A percentile compares a stretch with the other conserved stretches of the same genome.
phyloP scores from a whole-genome alignment of 2,797 vertebrate genomes.

The Pangasius larnaudii region DNA sequence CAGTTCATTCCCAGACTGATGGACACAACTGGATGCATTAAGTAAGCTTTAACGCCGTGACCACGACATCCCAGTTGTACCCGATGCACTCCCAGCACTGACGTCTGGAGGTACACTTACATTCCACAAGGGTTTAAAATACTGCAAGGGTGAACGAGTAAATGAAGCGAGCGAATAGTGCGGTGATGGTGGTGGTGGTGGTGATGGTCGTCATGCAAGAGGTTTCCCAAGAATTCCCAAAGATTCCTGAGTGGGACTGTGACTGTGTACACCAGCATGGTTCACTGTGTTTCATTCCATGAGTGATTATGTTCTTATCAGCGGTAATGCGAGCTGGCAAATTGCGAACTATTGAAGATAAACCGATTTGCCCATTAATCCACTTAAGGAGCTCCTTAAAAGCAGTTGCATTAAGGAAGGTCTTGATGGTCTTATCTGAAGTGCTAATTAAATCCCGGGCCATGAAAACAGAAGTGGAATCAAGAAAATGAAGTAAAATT shows the following conservation, averaged over 20 bases:
- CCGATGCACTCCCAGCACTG: slow-evolving; percentile 19
- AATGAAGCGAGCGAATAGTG: not conserved
- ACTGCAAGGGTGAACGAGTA: slow-evolving; percentile 40
- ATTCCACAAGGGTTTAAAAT: slow-evolving; percentile 65
- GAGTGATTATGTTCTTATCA: slow-evolving; percentile 57
- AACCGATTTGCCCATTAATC: slow-evolving; percentile 77
- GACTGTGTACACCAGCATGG: slow-evolving; percentile 30
- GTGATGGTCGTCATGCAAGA: slow-evolving; percentile 20
- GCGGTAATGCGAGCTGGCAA: slow-evolving; percentile 53
- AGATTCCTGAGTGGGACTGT: slow-evolving; percentile 34
- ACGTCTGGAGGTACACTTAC: slow-evolving; percentile 45
- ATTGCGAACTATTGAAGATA: slow-evolving; percentile 67
- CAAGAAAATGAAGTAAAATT: slow-evolving; percentile 1
- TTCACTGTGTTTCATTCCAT: slow-evolving; percentile 51
- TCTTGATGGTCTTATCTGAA: not conserved
- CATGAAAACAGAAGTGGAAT: not conserved
- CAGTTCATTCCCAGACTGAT: slow-evolving; percentile 58
- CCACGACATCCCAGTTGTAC: slow-evolving; percentile 35
- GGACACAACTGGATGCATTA: slow-evolving; percentile 58
- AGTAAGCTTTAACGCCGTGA: slow-evolving; percentile 55
- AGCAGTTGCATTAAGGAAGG: slow-evolving; percentile 57
- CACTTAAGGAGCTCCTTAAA: slow-evolving; percentile 70
- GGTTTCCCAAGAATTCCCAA: slow-evolving; percentile 15
- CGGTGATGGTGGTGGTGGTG: slow-evolving; percentile 25
- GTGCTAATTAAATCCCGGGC: slow-evolving; percentile 21